Evolutionary conservation across 2,113 vertebrate genomes (phyloP).

Genomic region (Brachyistius frenatus): DNA sequence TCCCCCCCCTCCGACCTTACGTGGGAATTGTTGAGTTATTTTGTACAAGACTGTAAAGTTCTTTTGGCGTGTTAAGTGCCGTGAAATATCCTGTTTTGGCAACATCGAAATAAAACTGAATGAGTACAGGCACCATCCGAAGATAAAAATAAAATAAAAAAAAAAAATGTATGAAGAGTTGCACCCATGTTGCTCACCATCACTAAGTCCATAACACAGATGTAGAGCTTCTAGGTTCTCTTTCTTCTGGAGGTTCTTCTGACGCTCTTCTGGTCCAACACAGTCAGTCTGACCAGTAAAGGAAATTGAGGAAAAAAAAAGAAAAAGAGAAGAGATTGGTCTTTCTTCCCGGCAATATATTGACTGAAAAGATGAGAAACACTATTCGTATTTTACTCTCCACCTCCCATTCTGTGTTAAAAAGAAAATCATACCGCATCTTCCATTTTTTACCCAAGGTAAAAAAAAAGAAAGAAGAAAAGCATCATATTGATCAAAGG

Average conservation of each 20-base stretch:
- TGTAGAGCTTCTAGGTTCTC: conserved; percentile 86
- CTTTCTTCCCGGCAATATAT: background rate
- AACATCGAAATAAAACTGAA: too few relatives aligned
- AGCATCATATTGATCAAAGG: background rate
- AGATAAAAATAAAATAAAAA: background rate
- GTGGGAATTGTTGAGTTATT: too few relatives aligned
- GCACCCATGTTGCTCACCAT: conserved; percentile 81
- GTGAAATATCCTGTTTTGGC: too few relatives aligned
- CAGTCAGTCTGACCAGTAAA: conserved; percentile 85
- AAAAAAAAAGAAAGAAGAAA: background rate
- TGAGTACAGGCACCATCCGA: too few relatives aligned
- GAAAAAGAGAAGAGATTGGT: background rate
- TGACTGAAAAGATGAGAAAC: too few relatives aligned
- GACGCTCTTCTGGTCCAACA: conserved; percentile 88
- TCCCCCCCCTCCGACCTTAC: too few relatives aligned
- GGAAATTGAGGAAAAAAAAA: background rate
- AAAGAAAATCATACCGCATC: too few relatives aligned
- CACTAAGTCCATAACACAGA: conserved; percentile 90
- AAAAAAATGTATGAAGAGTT: background rate
- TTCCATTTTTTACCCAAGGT: too few relatives aligned
- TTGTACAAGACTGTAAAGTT: too few relatives aligned
- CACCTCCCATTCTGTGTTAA: too few relatives aligned
- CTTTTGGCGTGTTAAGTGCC: too few relatives aligned
- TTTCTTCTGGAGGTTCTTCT: conserved; percentile 85
- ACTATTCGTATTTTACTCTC: too few relatives aligned